Conservation (phyloP, 2,113 vertebrate species). For the Gallinago media region DNA sequence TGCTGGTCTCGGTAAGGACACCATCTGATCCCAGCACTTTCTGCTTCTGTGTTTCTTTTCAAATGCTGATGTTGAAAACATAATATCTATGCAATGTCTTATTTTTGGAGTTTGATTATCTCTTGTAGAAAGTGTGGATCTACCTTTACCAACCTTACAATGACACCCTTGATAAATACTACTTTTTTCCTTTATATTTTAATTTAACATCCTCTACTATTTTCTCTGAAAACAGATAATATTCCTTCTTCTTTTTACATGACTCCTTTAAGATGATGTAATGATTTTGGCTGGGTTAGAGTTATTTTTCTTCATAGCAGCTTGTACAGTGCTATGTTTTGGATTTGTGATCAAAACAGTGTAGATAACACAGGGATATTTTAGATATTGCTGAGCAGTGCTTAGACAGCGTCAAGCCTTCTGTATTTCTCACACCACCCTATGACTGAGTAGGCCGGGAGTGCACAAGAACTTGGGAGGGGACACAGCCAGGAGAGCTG, state of each 20-base stretch:
- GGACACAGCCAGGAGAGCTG: neutral
- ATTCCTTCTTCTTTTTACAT: neutral
- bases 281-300: neutral
- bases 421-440: neutral
- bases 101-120: neutral
- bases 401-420: neutral
- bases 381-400: fast-evolving
- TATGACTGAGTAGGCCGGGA: fast-evolving
- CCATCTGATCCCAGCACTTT: neutral
- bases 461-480: neutral
- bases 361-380: neutral
- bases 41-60: neutral
- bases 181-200: neutral
- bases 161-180: neutral
- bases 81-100: neutral
- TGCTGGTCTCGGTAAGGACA: neutral
- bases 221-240: neutral
- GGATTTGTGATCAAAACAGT: neutral
- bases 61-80: neutral
- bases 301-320: neutral
- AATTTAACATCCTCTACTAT: neutral
- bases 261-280: neutral
- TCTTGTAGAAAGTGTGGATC: neutral
- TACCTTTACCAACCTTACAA: neutral
- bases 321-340: neutral